Conservation (phyloP, 1,140 invertebrate species). For the Leptopilina clavipes region DNA sequence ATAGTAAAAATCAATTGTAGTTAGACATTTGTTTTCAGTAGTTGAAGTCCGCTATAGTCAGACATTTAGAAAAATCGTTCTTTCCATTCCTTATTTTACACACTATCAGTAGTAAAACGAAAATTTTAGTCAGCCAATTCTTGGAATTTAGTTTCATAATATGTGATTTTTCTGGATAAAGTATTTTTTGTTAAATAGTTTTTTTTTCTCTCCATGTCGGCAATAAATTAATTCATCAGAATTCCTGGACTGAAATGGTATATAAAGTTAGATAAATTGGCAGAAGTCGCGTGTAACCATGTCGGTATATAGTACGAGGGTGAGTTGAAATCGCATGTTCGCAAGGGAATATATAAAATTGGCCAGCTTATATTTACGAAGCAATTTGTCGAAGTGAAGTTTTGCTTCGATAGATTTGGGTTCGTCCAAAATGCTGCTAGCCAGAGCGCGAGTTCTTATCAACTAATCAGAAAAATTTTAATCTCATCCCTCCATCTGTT, state of each 20-base stretch:
- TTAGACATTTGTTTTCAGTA: no score
- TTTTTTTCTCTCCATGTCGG: background rate
- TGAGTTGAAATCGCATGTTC: slow-evolving; percentile 25
- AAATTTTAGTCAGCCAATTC: no score
- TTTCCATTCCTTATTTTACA: no score
- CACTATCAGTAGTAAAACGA: no score
- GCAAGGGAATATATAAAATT: slow-evolving; percentile 29
- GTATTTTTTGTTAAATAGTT: background rate
- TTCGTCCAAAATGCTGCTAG: background rate
- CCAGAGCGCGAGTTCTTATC: background rate
- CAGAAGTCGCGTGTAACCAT: slow-evolving; percentile 28
- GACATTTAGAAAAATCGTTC: no score
- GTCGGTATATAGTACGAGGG: background rate
- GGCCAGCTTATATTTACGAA: slow-evolving; percentile 23
- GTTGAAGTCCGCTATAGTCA: no score
- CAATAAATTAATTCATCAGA: no score
- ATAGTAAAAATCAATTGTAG: no score
- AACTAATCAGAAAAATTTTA: background rate
- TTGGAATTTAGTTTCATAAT: no score
- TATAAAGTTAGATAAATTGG: slow-evolving; percentile 1
- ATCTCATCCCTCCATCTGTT: background rate
- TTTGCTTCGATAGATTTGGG: background rate
- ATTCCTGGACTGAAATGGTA: no score
- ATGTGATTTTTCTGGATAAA: no score
- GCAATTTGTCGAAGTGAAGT: slow-evolving; percentile 29